phyloP scores from a whole-genome alignment of 2,113 vertebrate genomes.

The Melanerpes formicivorus region DNA sequence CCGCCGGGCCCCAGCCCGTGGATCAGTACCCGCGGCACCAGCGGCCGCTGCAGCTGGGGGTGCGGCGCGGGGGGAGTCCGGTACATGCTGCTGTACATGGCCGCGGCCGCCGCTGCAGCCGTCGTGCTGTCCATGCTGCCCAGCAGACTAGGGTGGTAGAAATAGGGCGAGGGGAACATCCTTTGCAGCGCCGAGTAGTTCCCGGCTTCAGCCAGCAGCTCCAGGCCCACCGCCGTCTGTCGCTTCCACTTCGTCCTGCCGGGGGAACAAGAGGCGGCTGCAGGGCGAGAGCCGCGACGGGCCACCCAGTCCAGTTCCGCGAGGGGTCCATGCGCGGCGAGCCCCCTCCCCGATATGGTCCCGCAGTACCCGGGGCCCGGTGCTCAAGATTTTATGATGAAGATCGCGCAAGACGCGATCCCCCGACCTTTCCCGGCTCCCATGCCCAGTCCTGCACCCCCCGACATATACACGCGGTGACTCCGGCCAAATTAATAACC shows the following conservation, averaged over 20 bases:
- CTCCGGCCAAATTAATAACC: constrained; percentile 78
- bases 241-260: constrained; percentile 96
- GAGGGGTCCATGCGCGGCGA: background rate
- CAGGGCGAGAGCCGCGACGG: background rate
- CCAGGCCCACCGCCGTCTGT: constrained; percentile 95
- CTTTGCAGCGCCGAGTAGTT: constrained; percentile 96
- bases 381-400: too few species aligned
- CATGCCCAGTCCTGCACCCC: background rate
- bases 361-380: background rate
- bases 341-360: background rate
- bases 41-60: constrained; percentile 92
- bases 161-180: constrained; percentile 98
- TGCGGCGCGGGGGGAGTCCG: constrained; percentile 95
- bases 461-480: background rate
- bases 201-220: constrained; percentile 94
- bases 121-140: constrained; percentile 95
- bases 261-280: constrained; percentile 28
- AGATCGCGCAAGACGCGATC: background rate
- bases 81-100: constrained; percentile 99
- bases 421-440: background rate
- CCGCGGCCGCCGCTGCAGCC: constrained; percentile 93
- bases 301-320: background rate
- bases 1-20: constrained; percentile 95
- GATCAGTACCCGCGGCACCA: constrained; percentile 96
- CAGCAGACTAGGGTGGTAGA: constrained; percentile 95